A percentile compares a stretch with the other conserved stretches of the same genome.
These are phyloP conservation scores for Bursaphelenchus okinawaensis DNA, from an alignment of 2,888 invertebrate genomes.

Conservation along the genomic window DNA sequence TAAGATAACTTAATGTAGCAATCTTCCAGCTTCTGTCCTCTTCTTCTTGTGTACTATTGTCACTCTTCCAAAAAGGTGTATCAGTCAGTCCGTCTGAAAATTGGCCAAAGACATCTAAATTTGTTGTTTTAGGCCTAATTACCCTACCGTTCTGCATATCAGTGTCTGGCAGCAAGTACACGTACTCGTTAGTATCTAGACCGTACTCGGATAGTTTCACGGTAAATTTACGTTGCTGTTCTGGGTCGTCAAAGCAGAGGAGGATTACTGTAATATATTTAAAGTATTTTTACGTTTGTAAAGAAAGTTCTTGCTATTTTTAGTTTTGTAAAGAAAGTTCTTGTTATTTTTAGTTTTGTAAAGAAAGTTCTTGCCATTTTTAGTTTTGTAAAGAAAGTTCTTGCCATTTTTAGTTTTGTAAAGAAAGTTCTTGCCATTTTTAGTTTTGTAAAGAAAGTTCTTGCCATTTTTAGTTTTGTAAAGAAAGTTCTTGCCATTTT, in stretches of 20 bases:
- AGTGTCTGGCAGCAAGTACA: slow-evolving; percentile 13
- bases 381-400: too few species aligned
- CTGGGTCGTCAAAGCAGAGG: slow-evolving; percentile 26
- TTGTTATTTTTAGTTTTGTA: too few species aligned
- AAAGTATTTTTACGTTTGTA: not conserved
- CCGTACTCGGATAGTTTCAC: slow-evolving; percentile 29
- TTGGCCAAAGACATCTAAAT: slow-evolving; percentile 7
- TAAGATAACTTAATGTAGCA: slow-evolving; percentile 7
- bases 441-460: too few species aligned
- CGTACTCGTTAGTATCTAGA: slow-evolving; percentile 42
- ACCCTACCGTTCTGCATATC: slow-evolving; percentile 19
- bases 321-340: too few species aligned
- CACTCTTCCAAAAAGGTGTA: slow-evolving; percentile 23
- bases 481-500: too few species aligned
- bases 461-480: too few species aligned
- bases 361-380: too few species aligned
- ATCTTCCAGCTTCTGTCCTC: slow-evolving; percentile 22
- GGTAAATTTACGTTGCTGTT: slow-evolving; percentile 25
- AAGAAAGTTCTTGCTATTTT: not conserved
- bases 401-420: too few species aligned
- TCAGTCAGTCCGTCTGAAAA: slow-evolving; percentile 10
- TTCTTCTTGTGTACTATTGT: slow-evolving; percentile 10
- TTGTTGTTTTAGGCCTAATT: not conserved
- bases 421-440: too few species aligned
- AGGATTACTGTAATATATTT: slow-evolving; percentile 18